Base-by-base conservation (phyloP, 2,888 invertebrate genomes). In the Toxonevra muliebris region DNA sequence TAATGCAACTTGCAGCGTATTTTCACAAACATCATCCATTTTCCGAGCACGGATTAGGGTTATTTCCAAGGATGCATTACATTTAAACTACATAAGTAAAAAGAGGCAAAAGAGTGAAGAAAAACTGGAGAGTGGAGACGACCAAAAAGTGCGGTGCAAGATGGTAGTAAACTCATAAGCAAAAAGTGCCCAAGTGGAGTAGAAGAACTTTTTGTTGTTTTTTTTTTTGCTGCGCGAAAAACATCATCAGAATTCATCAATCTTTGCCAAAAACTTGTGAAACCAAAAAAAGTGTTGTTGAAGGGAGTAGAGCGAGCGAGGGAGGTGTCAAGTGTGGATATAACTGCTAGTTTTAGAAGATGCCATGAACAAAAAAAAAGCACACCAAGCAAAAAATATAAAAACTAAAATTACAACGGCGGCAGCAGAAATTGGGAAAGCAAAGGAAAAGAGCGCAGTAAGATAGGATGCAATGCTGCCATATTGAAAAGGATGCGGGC, bases 191-290 rank as follows among this genome's bases (percentile, higher is more conserved):
- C 50, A 45, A 48, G 30, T 30, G 30, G 3, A 30, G 30, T 30
- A 30, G 30, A 30, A 30, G 30, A 30, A 7, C 7, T 30, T 30
- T 30, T 30, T 12, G 52, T 15, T 20, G 70, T 75, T 43, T 41
- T n/a, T 43, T 61, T 7, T 48, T 2, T 77, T 75, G 75, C 72
- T 79, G 77, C 76, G 79, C 77, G 79, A 79, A 53, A 78, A 78
- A 78, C 80, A 82, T 82, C 80, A 80, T 81, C 78, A 79, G 79
- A 79, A 81, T 82, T 81, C 81, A 81, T 81, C 81, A 81, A 81
- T 81, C 81, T 81, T 81, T 82, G 81, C 81, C 81, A 82, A 81
- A 82, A 81, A 80, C 78, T 82, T 82, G 76, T 75, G 75, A 70
- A 79, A 78, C 48, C 48, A 15, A 48, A 15, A 11, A 13, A 48